Base-by-base conservation (phyloP, 2,113 vertebrate genomes). In the Phalacrocorax pelagicus region DNA sequence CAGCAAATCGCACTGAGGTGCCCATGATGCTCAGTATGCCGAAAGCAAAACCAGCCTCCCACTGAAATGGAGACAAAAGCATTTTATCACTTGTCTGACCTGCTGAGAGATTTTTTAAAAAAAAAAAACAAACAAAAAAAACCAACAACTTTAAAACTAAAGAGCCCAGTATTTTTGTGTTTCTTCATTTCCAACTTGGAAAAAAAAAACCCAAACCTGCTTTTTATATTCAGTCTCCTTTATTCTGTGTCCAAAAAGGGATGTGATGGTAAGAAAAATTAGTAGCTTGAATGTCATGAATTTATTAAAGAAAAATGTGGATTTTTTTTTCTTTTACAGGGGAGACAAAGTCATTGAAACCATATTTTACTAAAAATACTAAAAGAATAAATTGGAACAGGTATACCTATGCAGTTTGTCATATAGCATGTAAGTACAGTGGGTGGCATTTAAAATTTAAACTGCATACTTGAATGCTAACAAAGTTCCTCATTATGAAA, bases 41-140 rank as follows among this genome's bases (percentile, higher is more conserved):
- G 17, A 98, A 96, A 77, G 77, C 70, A 46, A 98, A 97, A 40
- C 77, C 61, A 40, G 93, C 91, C 90, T 98, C 97, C 96, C 95
- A 94, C 96, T 97, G 96, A 82, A 98, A 96, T 51, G 15, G 61
- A 97, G 95, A 81, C 75, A 95, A 83, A 98, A 95, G 88, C 51
- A 55, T 92, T 92, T 73, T 67, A 44, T 97, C 86, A 95, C 52
- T 94, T 89, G 66, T 72, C 59, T 89, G 92, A 94, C 89, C 47
- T 52, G 44, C 63, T 95, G 88, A 88, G 69, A 84, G n/a, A 32
- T 23, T 58, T 74, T 72, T n/a, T n/a, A n/a, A n/a, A n/a, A n/a
- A n/a, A n/a, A n/a, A n/a, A n/a, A n/a, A n/a, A n/a, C n/a, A n/a
- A n/a, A n/a, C n/a, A n/a, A n/a, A n/a, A n/a, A n/a, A n/a, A n/a